Base-by-base conservation (phyloP, 2,797 vertebrate genomes). In the Ataeniobius toweri region DNA sequence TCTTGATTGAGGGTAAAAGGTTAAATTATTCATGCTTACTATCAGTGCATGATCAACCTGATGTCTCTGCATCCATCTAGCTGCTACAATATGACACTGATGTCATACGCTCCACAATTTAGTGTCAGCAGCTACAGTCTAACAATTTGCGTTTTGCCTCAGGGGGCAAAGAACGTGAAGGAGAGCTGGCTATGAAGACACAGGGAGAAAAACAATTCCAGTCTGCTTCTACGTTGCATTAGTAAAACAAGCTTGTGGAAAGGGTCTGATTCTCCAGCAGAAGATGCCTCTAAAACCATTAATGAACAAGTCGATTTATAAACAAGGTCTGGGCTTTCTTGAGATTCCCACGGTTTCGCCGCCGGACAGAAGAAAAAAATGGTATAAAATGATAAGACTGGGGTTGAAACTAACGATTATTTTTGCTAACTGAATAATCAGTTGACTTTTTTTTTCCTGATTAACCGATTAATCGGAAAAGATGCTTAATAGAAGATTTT, bases 51-150 rank as follows among this genome's bases (percentile, higher is more conserved):
- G 22, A 67, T 20, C 67, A 39, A 65, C 24, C 59, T 22, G 61
- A 67, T 36, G 16, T 53, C 31, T 8, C 39, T 44, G 9, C 65
- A 68, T 44, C 39, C 10, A 41, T 24, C 36, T 18, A 41, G 65
- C 65, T 41, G 65, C 41, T 41, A 68, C 65, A n/a, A 41, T 44
- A 39, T 13, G 18, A 65, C 56, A 46, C 55, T 31, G 20, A 12
- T 73, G 61, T 16, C 14, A 18, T 50, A 22, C 12, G 12, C 59
- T 65, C 22, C 20, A 36, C 59, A 63, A 48, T 22, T 65, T 22
- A 48, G 24, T 74, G 41, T 74, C 55, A 46, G 20, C 44, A 75
- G 59, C 46, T 51, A 36, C 46, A 51, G 59, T 51, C 73, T 63
- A 48, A 65, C 20, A 50, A 39, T 75, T 22, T 51, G 5, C 44